Evolutionary conservation across 37 sponge, comb jelly and placozoan species (phyloP).

Genomic region (Cliona cf. orientalis): DNA sequence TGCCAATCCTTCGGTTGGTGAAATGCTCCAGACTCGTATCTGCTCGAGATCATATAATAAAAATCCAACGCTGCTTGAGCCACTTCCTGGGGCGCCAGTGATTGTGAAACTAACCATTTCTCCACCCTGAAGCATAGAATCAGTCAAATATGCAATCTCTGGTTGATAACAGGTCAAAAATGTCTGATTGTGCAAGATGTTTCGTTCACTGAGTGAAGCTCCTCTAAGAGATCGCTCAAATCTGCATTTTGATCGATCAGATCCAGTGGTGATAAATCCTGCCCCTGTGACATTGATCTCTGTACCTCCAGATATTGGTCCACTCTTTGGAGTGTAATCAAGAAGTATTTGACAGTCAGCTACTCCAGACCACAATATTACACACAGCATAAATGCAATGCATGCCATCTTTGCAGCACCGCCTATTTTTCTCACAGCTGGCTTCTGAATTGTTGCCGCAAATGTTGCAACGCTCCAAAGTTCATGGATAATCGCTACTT

Average conservation of each 20-base stretch:
- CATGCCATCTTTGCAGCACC: no score
- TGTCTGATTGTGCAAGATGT: constrained; percentile 7
- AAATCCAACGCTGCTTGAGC: constrained; percentile 31
- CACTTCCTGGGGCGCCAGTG: neutral
- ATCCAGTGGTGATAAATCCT: constrained; percentile 37
- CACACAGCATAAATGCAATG: no score
- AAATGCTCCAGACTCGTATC: constrained; percentile 24
- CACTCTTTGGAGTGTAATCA: constrained; percentile 1
- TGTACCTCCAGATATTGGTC: constrained; percentile 55
- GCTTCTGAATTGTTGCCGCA: no score
- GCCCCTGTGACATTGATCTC: constrained; percentile 23
- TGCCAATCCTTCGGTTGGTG: constrained; percentile 48
- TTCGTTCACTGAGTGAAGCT: neutral
- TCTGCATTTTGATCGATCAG: constrained; percentile 12
- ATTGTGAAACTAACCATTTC: neutral
- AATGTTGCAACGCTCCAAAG: no score
- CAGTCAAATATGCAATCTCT: neutral
- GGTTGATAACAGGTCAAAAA: constrained; percentile 46
- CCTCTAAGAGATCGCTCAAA: constrained; percentile 7
- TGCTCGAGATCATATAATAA: constrained; percentile 43
- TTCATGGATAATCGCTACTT: no score
- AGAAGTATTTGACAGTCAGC: neutral
- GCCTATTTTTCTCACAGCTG: no score
- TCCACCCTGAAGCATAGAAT: neutral
- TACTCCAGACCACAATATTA: no score